These are phyloP conservation scores for Melieria crassipennis DNA, from an alignment of 2,888 invertebrate species.

Conservation along the genomic window DNA sequence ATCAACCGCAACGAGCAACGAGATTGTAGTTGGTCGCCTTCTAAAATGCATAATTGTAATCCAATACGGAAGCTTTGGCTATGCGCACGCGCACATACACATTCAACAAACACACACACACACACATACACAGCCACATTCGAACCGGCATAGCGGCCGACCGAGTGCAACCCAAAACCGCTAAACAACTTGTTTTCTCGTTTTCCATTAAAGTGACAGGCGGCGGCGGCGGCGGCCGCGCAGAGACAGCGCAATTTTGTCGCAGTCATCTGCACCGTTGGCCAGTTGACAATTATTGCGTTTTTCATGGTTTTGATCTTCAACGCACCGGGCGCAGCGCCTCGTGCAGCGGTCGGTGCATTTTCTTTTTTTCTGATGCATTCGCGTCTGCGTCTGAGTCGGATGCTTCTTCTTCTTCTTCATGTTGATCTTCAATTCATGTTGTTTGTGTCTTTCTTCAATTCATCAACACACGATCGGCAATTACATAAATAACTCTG, in stretches of 20 bases:
- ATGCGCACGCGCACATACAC: background rate
- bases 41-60: conserved; percentile 32
- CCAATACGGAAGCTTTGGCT: conserved; percentile 34
- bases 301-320: conserved; percentile 28
- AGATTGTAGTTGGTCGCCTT: background rate
- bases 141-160: conserved; percentile 10
- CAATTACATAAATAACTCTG: background rate
- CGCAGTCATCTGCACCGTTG: conserved; percentile 3
- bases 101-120: background rate
- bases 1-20: conserved; percentile 21
- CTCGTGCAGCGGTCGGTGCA: conserved; percentile 4
- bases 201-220: conserved; percentile 32
- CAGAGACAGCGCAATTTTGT: background rate
- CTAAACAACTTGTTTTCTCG: conserved; percentile 28
- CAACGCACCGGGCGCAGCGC: conserved; percentile 12
- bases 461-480: conserved; percentile 3
- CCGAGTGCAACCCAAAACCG: conserved; percentile 28
- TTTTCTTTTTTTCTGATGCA: too few species aligned
- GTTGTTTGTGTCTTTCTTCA: too few species aligned
- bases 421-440: background rate
- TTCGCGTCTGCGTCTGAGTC: too few species aligned
- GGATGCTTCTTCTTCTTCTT: too few species aligned
- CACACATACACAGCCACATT: background rate
- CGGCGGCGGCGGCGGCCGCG: conserved; percentile 6
- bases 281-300: conserved; percentile 33